Base-by-base conservation (phyloP, 2,797 vertebrate genomes). In the Onychomys arenicola region DNA sequence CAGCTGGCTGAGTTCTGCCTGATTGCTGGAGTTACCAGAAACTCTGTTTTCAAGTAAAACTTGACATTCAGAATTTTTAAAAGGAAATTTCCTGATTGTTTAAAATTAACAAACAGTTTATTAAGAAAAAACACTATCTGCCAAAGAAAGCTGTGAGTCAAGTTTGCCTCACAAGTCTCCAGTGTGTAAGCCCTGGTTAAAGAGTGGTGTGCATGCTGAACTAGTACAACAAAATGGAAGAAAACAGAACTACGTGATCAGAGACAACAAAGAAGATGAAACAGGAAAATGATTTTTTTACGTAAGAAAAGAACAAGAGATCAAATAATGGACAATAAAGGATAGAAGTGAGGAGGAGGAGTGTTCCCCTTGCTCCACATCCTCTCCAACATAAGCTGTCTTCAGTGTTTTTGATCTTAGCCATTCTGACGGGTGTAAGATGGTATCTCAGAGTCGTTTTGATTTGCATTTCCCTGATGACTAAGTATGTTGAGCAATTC, bases 41-140 rank as follows among this genome's bases (percentile, higher is more conserved):
- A 59, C n/a, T 81, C 23, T 90, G 32, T n/a, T 90, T 93, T 88
- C 57, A 92, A 96, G 77, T 63, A 32, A 95, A 80, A 16, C 52
- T 90, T 43, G 19, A 95, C 73, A 55, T 90, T 27, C 13, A 83
- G 5, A 91, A 13, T 89, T 87, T 85, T 69, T 8, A 86, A 91
- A 94, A 89, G 21, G 2, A 95, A 89, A 77, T 77, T 9, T 92
- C 43, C 80, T 65, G 16, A 55, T 91, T 65, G 25, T 67, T 96
- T 81, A 69, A 83, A 37, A 19, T 82, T 76, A 81, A 34, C 17
- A 91, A 94, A 27, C 17, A 93, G 92, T 76, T 23, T 46, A 82
- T 61, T 40, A 81, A 61, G 34, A 12, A 80, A 63, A 43, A 81
- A 89, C 32, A 95, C 14, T 84, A 16, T 75, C 37, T 34, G 57